A percentile compares a stretch with the other conserved stretches of the same genome.
These are phyloP conservation scores for Eilema caniola DNA, from an alignment of 2,888 invertebrate species.

Conservation along the genomic window DNA sequence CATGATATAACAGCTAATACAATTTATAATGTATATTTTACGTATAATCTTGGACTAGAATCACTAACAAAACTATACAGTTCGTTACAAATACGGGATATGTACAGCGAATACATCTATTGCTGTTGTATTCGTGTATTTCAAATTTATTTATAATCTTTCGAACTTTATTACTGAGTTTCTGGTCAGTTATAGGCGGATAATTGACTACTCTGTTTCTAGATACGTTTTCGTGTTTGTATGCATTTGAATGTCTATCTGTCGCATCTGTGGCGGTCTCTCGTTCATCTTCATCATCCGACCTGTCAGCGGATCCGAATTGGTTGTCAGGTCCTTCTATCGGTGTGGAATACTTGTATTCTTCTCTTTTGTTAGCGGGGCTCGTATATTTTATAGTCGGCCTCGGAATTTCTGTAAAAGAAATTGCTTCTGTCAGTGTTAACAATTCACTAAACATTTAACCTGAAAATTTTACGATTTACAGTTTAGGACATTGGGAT, in stretches of 20 bases:
- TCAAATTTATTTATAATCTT: conserved; percentile 76
- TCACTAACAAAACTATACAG: conserved; percentile 37
- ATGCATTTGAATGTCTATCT: conserved; percentile 45
- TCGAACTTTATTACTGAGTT: conserved; percentile 77
- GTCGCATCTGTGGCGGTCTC: conserved; percentile 60
- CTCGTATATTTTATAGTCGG: conserved; percentile 87
- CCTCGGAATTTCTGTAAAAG: conserved; percentile 91
- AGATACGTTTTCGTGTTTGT: conserved; percentile 56
- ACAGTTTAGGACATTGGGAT: not conserved
- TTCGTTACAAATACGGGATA: conserved; percentile 25
- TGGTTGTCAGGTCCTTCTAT: conserved; percentile 88
- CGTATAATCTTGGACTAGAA: conserved; percentile 52
- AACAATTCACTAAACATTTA: conserved; percentile 10
- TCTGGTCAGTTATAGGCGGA: conserved; percentile 66
- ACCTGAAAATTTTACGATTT: not conserved
- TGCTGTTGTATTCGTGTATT: conserved; percentile 56
- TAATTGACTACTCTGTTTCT: conserved; percentile 65
- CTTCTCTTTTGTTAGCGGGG: conserved; percentile 86
- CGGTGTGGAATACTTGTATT: conserved; percentile 79
- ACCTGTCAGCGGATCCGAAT: conserved; percentile 91
- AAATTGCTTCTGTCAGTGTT: conserved; percentile 29
- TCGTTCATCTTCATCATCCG: conserved; percentile 88
- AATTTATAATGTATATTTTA: conserved; percentile 26
- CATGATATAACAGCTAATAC: conserved; percentile 33
- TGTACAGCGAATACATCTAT: conserved; percentile 42